Percentiles rank a stretch among this genome's conserved stretches.
These are phyloP conservation scores for Spinus pinus DNA, from an alignment of 2,797 vertebrate genomes.

Conservation along the genomic window DNA sequence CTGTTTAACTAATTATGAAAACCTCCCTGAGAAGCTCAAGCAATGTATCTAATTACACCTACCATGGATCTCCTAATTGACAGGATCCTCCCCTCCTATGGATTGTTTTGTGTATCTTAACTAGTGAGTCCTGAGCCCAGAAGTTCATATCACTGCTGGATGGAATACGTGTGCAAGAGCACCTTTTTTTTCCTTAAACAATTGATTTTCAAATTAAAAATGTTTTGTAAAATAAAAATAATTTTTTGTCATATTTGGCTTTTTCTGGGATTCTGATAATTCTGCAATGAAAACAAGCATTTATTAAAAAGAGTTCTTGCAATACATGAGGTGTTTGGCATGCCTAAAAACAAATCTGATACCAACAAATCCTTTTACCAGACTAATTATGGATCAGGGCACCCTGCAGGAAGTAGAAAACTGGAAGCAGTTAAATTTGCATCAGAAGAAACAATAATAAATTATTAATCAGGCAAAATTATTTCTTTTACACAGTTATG, in stretches of 20 bases:
- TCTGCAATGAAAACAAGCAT: neutral
- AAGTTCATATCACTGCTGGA: neutral
- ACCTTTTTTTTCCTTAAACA: neutral
- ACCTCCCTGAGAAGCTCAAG: neutral
- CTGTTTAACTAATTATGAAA: neutral
- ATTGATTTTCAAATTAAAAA: neutral
- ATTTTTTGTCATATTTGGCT: neutral
- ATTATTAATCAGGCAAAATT: neutral
- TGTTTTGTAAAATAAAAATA: neutral
- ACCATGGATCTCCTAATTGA: neutral
- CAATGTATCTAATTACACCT: neutral
- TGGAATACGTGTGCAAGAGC: fast-evolving
- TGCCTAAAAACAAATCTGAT: neutral
- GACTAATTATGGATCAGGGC: neutral
- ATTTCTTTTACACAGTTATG: neutral
- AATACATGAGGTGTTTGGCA: neutral
- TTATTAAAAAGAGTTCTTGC: neutral
- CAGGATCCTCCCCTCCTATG: neutral
- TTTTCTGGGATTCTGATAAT: neutral
- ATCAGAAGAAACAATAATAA: neutral
- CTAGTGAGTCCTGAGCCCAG: neutral
- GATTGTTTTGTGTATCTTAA: neutral
- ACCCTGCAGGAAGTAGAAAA: neutral
- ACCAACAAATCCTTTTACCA: neutral
- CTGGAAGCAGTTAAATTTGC: neutral